Percentiles rank a stretch among this genome's conserved stretches.
phyloP scores from a whole-genome alignment of 2,797 vertebrate species.

The Dendrocincla fuliginosa region DNA sequence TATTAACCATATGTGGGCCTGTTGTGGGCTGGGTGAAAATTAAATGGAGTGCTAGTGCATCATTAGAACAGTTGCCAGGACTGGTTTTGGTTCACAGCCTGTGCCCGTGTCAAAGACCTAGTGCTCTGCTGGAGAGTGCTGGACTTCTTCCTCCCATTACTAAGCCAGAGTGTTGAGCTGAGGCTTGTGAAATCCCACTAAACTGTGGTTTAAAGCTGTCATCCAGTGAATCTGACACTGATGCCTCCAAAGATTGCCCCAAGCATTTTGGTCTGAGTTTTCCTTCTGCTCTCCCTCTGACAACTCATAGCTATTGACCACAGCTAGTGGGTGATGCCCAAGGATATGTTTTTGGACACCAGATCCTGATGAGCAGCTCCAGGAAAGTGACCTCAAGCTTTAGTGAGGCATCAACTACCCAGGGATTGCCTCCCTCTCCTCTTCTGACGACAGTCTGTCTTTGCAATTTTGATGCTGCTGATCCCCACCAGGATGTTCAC shows the following conservation, averaged over 20 bases:
- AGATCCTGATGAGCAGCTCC: neutral
- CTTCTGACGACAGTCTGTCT: neutral
- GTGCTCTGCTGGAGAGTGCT: neutral
- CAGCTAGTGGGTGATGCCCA: neutral
- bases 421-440: rapidly evolving
- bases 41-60: rapidly evolving
- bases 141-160: neutral
- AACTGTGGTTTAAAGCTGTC: neutral
- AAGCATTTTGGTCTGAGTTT: neutral
- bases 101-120: neutral
- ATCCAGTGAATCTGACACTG: neutral
- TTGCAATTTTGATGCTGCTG: neutral
- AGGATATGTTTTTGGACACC: neutral
- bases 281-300: neutral
- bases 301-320: neutral
- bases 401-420: neutral
- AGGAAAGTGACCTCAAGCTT: rapidly evolving
- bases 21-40: neutral
- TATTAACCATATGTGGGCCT: neutral
- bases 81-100: neutral
- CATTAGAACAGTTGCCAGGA: rapidly evolving
- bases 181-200: neutral
- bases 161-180: neutral
- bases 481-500: neutral
- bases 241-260: neutral